These are phyloP conservation scores for Axis porcinus DNA, from an alignment of 2,113 vertebrate genomes.

Conservation along the genomic window DNA sequence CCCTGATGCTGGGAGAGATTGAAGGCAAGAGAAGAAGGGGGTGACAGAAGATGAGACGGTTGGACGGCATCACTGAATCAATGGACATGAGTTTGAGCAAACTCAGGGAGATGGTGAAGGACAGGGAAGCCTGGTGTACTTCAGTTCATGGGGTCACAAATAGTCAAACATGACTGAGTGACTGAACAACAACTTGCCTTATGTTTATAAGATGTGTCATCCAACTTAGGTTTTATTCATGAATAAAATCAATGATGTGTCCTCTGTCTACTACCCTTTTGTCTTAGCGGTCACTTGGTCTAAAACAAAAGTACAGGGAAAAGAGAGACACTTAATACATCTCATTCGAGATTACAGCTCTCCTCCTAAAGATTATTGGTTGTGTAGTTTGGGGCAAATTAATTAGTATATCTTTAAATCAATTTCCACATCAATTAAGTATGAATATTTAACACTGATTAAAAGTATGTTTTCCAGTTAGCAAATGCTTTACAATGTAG, in stretches of 20 bases:
- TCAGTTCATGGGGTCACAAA: background rate
- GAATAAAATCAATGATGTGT: background rate
- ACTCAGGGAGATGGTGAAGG: background rate
- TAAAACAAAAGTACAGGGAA: background rate
- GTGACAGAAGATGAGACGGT: background rate
- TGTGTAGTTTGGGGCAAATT: background rate
- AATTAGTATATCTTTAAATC: constrained; percentile 28
- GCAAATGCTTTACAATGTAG: background rate
- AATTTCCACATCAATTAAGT: constrained; percentile 55
- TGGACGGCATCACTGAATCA: background rate
- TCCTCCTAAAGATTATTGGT: background rate
- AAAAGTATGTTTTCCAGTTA: background rate
- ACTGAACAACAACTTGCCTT: background rate
- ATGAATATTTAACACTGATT: background rate
- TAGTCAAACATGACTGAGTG: background rate
- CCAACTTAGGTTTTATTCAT: background rate
- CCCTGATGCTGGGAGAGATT: background rate
- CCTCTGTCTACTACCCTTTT: background rate
- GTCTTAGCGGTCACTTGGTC: background rate
- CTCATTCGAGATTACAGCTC: background rate
- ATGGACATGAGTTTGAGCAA: background rate
- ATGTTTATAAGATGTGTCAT: background rate
- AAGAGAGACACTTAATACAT: background rate
- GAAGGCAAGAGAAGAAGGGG: background rate
- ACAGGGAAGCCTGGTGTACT: background rate